Base-by-base conservation (phyloP, 1,140 invertebrate genomes). In the Paraescarpia echinospica region DNA sequence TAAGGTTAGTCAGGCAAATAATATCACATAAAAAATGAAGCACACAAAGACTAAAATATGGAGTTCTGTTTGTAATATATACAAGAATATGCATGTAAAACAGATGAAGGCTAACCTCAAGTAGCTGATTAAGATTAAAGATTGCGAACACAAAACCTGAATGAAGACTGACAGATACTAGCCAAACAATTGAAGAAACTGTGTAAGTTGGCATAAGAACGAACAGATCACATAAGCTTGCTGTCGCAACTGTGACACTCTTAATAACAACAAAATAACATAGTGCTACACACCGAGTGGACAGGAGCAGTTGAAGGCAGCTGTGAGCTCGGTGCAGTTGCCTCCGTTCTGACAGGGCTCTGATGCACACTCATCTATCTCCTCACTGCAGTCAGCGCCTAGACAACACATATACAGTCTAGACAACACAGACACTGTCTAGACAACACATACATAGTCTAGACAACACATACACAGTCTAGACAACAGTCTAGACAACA, bases 341-440 rank as follows among this genome's bases (percentile, higher is more conserved):
- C 48, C 41, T 27, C 59, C 59, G 59, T 96, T 96, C 35, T 94
- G 91, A 93, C 96, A 96, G 22, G 96, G 96, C 92, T 94, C 93
- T 91, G 94, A 93, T 12, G 90, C 92, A 92, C 94, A 94, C 35
- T 96, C 93, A 92, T 96, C 95, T 98, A 98, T 97, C 94, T 97
- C 97, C 94, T 99, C 98, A 95, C 98, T 35, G 35, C 89, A 90
- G 35, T n/a, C 92, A 4, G 92, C 41, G 34, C 89, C 93, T 51
- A 33, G 91, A 41, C 34, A 33, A 77, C 92, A 77, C 59, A 77
- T 5, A 22, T 18, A 77, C 14, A 77, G 59, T 18, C 59, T 77
- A 89, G n/a, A 89, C 93, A 93, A n/a, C 35, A 12, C 90, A 91
- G 34, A 91, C 33, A 48, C 33, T n/a, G 59, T 92, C 59, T 34